A percentile compares a stretch with the other conserved stretches of the same genome.
phyloP scores from a whole-genome alignment of 2,797 vertebrate genomes.

The Prionace glauca region DNA sequence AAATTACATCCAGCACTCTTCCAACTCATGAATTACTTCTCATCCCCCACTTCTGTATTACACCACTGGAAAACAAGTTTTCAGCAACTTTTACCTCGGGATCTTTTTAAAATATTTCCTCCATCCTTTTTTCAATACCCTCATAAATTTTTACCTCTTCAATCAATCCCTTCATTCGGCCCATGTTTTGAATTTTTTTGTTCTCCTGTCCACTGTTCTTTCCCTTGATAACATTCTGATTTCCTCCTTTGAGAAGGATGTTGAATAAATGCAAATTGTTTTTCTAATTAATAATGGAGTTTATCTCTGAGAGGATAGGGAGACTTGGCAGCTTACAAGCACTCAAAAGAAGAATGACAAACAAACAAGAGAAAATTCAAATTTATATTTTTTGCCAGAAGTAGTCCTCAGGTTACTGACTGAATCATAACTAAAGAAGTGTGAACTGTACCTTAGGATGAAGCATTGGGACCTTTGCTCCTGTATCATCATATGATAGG shows the following conservation, averaged over 20 bases:
- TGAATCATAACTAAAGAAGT: constrained; percentile 44
- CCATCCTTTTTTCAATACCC: neutral
- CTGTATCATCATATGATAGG: constrained; percentile 85
- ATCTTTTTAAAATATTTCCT: neutral
- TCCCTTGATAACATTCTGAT: neutral
- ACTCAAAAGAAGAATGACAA: constrained; percentile 42
- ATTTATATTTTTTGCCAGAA: constrained; percentile 27
- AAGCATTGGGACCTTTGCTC: constrained; percentile 80
- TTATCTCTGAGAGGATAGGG: constrained; percentile 34
- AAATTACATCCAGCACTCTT: neutral
- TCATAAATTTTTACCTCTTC: neutral
- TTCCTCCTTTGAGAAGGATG: constrained; percentile 39
- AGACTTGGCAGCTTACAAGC: constrained; percentile 1
- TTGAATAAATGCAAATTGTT: constrained; percentile 42
- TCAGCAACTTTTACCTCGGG: neutral
- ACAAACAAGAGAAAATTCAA: constrained; percentile 40
- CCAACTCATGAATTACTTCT: neutral
- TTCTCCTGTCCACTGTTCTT: no score
- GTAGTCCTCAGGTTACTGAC: neutral
- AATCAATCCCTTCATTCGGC: neutral
- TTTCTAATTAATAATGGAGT: constrained; percentile 46
- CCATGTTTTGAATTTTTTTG: neutral
- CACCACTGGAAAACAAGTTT: neutral
- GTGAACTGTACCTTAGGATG: constrained; percentile 74
- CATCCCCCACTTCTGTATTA: neutral